Evolutionary conservation across 1,140 invertebrate species (phyloP).

Genomic region (Gryllus bimaculatus): DNA sequence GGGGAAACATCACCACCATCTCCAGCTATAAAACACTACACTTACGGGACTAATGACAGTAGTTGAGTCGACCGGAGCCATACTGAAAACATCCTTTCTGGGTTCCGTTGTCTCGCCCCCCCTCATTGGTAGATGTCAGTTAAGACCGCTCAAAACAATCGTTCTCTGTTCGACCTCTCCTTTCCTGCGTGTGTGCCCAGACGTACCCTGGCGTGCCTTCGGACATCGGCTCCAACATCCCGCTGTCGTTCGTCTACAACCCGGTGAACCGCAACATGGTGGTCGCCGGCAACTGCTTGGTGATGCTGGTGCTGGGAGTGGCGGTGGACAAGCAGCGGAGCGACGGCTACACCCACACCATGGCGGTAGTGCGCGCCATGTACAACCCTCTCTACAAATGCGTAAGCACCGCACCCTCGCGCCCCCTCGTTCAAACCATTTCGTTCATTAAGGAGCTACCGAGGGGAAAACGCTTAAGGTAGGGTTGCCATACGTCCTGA

Average conservation of each 20-base stretch:
- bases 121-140: too few species aligned
- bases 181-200: constrained; percentile 28
- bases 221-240: constrained; percentile 41
- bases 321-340: constrained; percentile 48
- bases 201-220: constrained; percentile 50
- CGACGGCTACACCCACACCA: constrained; percentile 52
- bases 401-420: constrained; percentile 28
- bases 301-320: constrained; percentile 46
- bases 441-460: too few species aligned
- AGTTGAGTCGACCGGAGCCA: too few species aligned
- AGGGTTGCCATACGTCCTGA: too few species aligned
- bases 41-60: too few species aligned
- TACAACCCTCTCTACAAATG: constrained; percentile 59
- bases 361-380: constrained; percentile 50
- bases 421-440: too few species aligned
- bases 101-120: too few species aligned
- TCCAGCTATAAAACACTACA: too few species aligned
- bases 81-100: too few species aligned
- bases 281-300: constrained; percentile 48
- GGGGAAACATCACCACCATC: too few species aligned
- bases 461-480: too few species aligned
- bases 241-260: constrained; percentile 52
- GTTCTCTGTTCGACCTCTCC: constrained; percentile 19
- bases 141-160: background rate
- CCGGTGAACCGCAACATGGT: constrained; percentile 49